Conservation (phyloP, 1,140 invertebrate genomes). For the Notospermus geniculatus region DNA sequence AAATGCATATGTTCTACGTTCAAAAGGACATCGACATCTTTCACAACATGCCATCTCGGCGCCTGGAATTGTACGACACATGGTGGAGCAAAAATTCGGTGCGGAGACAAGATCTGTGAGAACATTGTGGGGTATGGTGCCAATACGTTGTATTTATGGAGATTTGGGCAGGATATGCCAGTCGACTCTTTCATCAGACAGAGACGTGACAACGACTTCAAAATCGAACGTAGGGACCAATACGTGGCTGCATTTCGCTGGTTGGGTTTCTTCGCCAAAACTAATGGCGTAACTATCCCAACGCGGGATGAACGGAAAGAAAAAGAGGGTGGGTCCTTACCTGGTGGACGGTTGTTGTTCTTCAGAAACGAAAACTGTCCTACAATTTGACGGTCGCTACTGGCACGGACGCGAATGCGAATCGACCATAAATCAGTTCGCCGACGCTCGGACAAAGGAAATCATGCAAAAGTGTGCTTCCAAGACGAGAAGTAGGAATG, state of each 20-base stretch:
- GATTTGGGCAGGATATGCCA: slow-evolving; percentile 21
- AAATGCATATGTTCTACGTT: slow-evolving; percentile 18
- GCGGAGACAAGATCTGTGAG: neutral
- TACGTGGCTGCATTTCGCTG: slow-evolving; percentile 10
- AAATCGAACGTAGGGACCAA: slow-evolving; percentile 8
- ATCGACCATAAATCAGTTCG: too few species aligned
- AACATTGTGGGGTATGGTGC: slow-evolving; percentile 23
- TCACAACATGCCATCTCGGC: slow-evolving; percentile 18
- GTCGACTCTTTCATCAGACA: slow-evolving; percentile 12
- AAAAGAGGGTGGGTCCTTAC: too few species aligned
- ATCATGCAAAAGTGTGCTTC: too few species aligned
- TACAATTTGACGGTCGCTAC: too few species aligned
- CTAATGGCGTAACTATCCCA: neutral
- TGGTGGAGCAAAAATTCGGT: slow-evolving; percentile 18
- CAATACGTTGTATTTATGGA: slow-evolving; percentile 25
- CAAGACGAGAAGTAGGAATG: too few species aligned
- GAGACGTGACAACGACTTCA: slow-evolving; percentile 5
- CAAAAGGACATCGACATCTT: slow-evolving; percentile 21
- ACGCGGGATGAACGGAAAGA: neutral
- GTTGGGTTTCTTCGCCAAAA: slow-evolving; percentile 2
- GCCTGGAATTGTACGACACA: slow-evolving; percentile 7
- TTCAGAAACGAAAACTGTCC: too few species aligned
- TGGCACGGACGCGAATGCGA: too few species aligned
- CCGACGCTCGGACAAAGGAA: too few species aligned
- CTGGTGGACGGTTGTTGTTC: too few species aligned